Evolutionary conservation across 2,113 vertebrate genomes (phyloP).

Genomic region (Platichthys stellatus): DNA sequence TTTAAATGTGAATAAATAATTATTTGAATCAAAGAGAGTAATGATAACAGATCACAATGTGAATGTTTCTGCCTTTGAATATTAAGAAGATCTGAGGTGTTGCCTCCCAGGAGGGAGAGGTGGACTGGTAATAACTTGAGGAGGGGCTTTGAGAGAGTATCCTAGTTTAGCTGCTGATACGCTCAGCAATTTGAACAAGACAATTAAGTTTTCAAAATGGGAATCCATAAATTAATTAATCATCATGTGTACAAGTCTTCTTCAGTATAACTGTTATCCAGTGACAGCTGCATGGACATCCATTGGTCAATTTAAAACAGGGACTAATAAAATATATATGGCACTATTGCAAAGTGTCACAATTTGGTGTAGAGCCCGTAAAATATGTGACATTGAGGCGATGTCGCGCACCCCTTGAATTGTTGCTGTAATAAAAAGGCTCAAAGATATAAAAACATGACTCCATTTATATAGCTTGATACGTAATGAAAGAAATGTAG

Average conservation of each 20-base stretch:
- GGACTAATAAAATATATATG: not conserved
- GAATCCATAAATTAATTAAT: too few species aligned
- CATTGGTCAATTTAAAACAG: not conserved
- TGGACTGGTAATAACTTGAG: too few species aligned
- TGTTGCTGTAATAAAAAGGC: conserved; percentile 22
- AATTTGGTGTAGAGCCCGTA: too few species aligned
- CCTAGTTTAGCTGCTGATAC: too few species aligned
- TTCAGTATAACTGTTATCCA: not conserved
- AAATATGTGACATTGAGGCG: not conserved
- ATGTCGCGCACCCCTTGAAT: too few species aligned
- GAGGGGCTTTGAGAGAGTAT: too few species aligned
- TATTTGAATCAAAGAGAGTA: too few species aligned
- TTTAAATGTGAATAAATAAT: not conserved
- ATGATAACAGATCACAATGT: not conserved
- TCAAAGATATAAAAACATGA: conserved; percentile 33
- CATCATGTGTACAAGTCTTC: too few species aligned
- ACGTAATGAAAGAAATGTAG: conserved; percentile 5
- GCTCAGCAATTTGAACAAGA: too few species aligned
- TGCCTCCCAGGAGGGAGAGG: too few species aligned
- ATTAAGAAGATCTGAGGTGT: too few species aligned
- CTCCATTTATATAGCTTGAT: conserved; percentile 32
- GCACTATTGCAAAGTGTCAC: not conserved
- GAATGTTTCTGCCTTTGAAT: not conserved
- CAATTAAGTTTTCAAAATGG: too few species aligned
- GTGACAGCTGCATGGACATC: not conserved